phyloP scores from a whole-genome alignment of 2,797 vertebrate species.

The Lepus townsendii region DNA sequence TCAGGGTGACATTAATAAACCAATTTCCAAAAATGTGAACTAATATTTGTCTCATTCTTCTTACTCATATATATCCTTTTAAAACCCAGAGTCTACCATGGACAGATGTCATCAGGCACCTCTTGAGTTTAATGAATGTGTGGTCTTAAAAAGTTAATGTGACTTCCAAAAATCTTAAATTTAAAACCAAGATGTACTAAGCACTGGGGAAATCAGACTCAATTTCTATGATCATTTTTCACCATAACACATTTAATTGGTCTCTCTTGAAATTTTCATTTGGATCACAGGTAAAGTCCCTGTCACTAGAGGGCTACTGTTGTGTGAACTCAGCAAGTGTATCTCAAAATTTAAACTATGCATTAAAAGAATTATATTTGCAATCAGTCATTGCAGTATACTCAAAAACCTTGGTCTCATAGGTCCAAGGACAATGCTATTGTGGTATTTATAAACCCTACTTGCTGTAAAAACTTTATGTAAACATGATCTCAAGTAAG shows the following conservation, averaged over 20 bases:
- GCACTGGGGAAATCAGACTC: slow-evolving; percentile 43
- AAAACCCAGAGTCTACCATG: background rate
- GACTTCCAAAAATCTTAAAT: slow-evolving; percentile 64
- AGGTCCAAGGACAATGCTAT: background rate
- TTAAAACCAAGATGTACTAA: slow-evolving; percentile 6
- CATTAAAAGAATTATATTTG: slow-evolving; percentile 28
- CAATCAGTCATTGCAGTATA: background rate
- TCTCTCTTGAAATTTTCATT: slow-evolving; percentile 60
- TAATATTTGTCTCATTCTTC: background rate
- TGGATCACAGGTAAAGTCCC: slow-evolving; percentile 29
- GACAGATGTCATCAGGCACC: background rate
- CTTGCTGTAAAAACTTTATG: background rate
- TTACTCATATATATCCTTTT: background rate
- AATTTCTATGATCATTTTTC: slow-evolving; percentile 66
- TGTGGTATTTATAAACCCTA: background rate
- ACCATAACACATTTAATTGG: slow-evolving; percentile 2
- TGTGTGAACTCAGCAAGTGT: slow-evolving; percentile 62
- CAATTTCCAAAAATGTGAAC: slow-evolving; percentile 47
- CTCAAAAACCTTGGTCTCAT: background rate
- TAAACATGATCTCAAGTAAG: slow-evolving; percentile 71
- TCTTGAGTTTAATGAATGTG: background rate
- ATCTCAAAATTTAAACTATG: slow-evolving; percentile 65
- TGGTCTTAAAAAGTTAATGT: slow-evolving; percentile 23
- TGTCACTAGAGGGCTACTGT: background rate
- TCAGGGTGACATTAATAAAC: background rate